Conservation (phyloP, 2,113 vertebrate species). For the Dolichallabes microphthalmus region DNA sequence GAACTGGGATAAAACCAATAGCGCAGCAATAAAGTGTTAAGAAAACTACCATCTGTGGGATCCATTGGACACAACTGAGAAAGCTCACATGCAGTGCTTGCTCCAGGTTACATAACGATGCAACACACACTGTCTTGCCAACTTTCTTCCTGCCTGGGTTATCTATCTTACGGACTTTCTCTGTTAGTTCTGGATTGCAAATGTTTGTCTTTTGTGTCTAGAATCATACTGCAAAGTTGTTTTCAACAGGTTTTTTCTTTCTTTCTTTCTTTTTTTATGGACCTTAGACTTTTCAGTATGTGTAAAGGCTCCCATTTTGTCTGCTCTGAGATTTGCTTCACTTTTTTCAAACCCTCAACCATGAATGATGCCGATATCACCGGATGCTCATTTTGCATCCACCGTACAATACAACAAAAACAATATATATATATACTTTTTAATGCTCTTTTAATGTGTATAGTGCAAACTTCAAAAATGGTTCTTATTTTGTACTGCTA, state of each 20-base stretch:
- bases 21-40: conserved; percentile 18
- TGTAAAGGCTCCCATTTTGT: neutral
- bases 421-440: neutral
- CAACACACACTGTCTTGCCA: conserved; percentile 50
- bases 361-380: neutral
- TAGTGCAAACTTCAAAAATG: conserved; percentile 38
- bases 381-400: conserved; percentile 23
- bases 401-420: neutral
- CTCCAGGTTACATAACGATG: conserved; percentile 45
- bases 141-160: conserved; percentile 36
- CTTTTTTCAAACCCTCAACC: neutral
- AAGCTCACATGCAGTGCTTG: conserved; percentile 27
- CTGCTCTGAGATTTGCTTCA: neutral
- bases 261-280: neutral
- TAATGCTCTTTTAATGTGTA: conserved; percentile 40
- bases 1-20: conserved; percentile 7
- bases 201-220: conserved; percentile 16
- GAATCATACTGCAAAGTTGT: neutral
- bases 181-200: conserved; percentile 31
- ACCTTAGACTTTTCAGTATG: neutral
- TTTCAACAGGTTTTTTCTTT: neutral
- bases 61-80: neutral
- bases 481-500: conserved; percentile 66
- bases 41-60: conserved; percentile 4
- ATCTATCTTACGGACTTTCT: conserved; percentile 29